These are phyloP conservation scores for Stomatorhinus ivindoensis DNA, from an alignment of 2,113 vertebrate species.

Conservation along the genomic window DNA sequence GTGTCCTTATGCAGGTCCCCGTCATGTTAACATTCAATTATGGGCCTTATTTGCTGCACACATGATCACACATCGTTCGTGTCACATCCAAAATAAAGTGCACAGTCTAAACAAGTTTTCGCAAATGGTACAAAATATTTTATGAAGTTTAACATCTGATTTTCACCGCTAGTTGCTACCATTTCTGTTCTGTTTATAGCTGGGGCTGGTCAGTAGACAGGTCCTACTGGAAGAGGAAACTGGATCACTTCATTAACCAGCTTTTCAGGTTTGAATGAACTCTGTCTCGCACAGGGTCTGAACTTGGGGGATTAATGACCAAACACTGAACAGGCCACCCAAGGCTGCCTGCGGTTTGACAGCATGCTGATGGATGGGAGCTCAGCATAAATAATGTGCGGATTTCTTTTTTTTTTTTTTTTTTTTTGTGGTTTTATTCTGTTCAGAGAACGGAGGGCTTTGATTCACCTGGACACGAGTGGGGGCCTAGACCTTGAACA, in stretches of 20 bases:
- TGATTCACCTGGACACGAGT: slow-evolving; percentile 17
- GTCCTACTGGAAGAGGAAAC: neutral
- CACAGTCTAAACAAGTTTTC: neutral
- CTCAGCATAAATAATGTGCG: neutral
- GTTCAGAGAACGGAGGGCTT: slow-evolving; percentile 7
- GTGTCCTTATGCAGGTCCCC: neutral
- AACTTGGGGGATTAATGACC: neutral
- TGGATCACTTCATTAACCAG: neutral
- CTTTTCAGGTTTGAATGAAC: neutral
- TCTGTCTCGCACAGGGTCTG: neutral
- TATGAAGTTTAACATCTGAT: neutral
- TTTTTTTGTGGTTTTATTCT: slow-evolving; percentile 5
- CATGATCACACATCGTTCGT: neutral
- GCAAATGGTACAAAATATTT: neutral
- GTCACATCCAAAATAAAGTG: no score
- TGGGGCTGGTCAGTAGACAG: neutral
- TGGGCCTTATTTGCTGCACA: neutral
- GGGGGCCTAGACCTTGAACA: neutral
- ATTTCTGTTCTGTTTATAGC: neutral
- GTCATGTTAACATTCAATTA: neutral
- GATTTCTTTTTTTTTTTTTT: neutral
- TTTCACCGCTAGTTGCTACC: neutral
- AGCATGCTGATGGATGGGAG: neutral
- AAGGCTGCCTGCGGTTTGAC: slow-evolving; percentile 2
- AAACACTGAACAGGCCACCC: neutral